Evolutionary conservation across 2,113 vertebrate genomes (phyloP).

Genomic region (Hystrix cristata): DNA sequence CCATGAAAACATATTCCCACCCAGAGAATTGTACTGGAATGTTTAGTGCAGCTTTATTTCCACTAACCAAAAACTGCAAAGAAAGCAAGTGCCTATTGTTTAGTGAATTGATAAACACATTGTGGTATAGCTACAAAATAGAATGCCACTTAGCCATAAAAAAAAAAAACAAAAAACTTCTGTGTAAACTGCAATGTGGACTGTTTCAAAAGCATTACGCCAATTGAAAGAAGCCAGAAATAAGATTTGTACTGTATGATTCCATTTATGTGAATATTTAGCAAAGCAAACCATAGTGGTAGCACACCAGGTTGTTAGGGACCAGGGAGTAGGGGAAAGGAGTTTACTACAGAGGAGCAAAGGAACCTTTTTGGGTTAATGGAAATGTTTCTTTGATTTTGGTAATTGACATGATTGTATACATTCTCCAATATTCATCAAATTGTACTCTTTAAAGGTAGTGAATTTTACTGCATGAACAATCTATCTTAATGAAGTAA

Average conservation of each 20-base stretch:
- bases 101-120: not conserved
- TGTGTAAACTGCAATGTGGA: not conserved
- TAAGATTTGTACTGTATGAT: not conserved
- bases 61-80: not conserved
- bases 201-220: slow-evolving; percentile 26
- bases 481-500: not conserved
- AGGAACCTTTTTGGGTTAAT: not conserved
- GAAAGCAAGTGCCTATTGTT: not conserved
- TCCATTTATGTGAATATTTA: slow-evolving; percentile 14
- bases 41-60: not conserved
- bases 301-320: not conserved
- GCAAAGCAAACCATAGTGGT: not conserved
- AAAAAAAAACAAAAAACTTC: slow-evolving; percentile 30
- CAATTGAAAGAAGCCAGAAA: not conserved
- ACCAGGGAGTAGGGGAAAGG: not conserved
- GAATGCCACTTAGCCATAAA: not conserved
- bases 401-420: not conserved
- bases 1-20: not conserved
- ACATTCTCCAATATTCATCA: slow-evolving; percentile 13
- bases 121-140: not conserved
- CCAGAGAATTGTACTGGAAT: slow-evolving; percentile 2
- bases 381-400: not conserved
- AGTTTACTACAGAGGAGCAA: not conserved
- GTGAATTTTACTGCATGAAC: not conserved
- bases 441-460: not conserved